Percentiles rank a stretch among this genome's conserved stretches.
phyloP scores from a whole-genome alignment of 30 jellyfish, hydroid and myxozoan species.

The Clytia hemisphaerica region DNA sequence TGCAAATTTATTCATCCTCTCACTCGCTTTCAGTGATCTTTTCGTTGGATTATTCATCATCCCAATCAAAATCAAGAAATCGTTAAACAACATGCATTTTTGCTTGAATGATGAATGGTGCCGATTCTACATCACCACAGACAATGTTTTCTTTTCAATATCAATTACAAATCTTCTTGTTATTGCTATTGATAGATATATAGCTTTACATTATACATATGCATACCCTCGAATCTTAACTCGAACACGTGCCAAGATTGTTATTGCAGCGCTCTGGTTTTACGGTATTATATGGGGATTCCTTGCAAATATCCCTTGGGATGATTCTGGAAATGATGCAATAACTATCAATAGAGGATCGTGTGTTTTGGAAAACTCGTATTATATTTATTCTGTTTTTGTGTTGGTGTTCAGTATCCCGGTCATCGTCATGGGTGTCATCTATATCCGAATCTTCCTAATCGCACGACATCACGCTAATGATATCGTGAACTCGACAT shows the following conservation, averaged over 20 bases:
- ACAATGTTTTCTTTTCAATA: slow-evolving; percentile 61
- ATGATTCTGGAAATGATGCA: background rate
- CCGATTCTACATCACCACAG: slow-evolving; percentile 57
- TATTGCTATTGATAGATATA: slow-evolving; percentile 72
- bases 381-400: slow-evolving; percentile 35
- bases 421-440: slow-evolving; percentile 64
- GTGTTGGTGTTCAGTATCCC: slow-evolving; percentile 66
- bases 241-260: slow-evolving; percentile 29
- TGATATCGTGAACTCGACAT: slow-evolving; percentile 35
- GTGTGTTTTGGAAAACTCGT: slow-evolving; percentile 33
- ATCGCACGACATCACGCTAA: slow-evolving; percentile 77
- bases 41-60: slow-evolving; percentile 59
- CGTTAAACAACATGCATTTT: slow-evolving; percentile 40
- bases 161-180: slow-evolving; percentile 86
- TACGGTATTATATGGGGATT: slow-evolving; percentile 66
- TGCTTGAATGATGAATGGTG: slow-evolving; percentile 52
- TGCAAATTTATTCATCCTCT: slow-evolving; percentile 66
- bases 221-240: slow-evolving; percentile 46
- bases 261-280: slow-evolving; percentile 61
- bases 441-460: slow-evolving; percentile 49
- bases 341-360: background rate
- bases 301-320: slow-evolving; percentile 51
- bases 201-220: slow-evolving; percentile 76
- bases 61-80: slow-evolving; percentile 48
- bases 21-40: slow-evolving; percentile 85